These are phyloP conservation scores for Ciconia nigra DNA, from an alignment of 2,797 vertebrate species.

Conservation along the genomic window DNA sequence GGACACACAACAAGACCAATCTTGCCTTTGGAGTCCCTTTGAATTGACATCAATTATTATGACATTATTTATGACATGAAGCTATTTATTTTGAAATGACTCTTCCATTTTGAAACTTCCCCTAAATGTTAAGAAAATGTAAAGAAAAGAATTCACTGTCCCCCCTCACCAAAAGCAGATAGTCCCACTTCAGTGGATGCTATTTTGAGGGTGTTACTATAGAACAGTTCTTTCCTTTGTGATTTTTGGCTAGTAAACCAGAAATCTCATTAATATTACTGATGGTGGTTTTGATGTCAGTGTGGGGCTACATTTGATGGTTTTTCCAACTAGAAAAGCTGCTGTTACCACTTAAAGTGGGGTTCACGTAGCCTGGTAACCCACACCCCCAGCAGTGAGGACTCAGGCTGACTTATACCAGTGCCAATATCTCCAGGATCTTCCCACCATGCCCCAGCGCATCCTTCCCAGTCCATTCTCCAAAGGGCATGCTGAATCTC, in stretches of 20 bases:
- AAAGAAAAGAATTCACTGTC: not conserved
- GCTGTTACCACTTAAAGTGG: not conserved
- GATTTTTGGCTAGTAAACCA: not conserved
- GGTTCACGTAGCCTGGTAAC: not conserved
- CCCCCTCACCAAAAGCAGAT: not conserved
- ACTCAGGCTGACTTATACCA: not conserved
- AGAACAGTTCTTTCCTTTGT: not conserved
- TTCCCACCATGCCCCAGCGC: not conserved
- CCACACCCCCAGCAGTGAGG: not conserved
- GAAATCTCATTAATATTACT: not conserved
- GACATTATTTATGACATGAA: not conserved
- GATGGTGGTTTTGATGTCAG: rapidly evolving
- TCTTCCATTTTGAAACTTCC: not conserved
- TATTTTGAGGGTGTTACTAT: not conserved
- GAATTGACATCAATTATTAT: not conserved
- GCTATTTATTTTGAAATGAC: not conserved
- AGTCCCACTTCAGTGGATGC: not conserved
- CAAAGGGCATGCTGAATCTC: not conserved
- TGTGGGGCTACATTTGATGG: not conserved
- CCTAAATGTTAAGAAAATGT: not conserved
- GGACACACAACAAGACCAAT: not conserved
- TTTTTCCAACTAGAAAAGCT: not conserved
- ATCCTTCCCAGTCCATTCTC: not conserved
- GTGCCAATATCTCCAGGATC: not conserved
- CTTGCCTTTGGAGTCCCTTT: not conserved